Percentiles rank a stretch among this genome's conserved stretches.
phyloP scores from a whole-genome alignment of 2,797 vertebrate genomes.

The Novumbra hubbsi region DNA sequence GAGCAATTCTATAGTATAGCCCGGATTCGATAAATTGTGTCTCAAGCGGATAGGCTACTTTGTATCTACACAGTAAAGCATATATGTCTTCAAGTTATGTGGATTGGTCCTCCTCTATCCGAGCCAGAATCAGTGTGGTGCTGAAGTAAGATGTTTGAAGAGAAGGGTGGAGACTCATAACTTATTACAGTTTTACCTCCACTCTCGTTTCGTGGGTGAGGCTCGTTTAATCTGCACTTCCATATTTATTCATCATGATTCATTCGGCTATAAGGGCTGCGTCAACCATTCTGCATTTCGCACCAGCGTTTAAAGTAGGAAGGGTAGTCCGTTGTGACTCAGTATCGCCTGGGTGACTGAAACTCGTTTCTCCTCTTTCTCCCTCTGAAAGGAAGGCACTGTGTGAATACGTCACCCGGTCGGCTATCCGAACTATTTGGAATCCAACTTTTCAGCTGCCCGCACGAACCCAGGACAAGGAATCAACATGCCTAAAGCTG shows the following conservation, averaged over 20 bases:
- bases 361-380: constrained; percentile 73
- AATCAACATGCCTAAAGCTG: constrained; percentile 77
- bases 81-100: background rate
- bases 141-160: constrained; percentile 33
- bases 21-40: too few species aligned
- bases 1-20: background rate
- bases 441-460: constrained; percentile 30
- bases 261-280: constrained; percentile 29
- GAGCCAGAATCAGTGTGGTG: constrained; percentile 11
- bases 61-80: background rate
- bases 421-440: constrained; percentile 17
- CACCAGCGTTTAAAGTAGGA: constrained; percentile 50
- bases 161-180: constrained; percentile 40
- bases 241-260: constrained; percentile 38
- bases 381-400: constrained; percentile 45
- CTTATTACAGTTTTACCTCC: constrained; percentile 2
- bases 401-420: constrained; percentile 12
- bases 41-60: background rate
- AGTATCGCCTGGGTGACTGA: constrained; percentile 54
- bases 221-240: constrained; percentile 25
- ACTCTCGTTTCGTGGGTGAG: constrained; percentile 38
- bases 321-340: constrained; percentile 18
- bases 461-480: constrained; percentile 37
- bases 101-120: background rate
- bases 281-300: constrained; percentile 28